These are phyloP conservation scores for Marasmarcha lunaedactyla DNA, from an alignment of 2,888 invertebrate genomes.

Conservation along the genomic window DNA sequence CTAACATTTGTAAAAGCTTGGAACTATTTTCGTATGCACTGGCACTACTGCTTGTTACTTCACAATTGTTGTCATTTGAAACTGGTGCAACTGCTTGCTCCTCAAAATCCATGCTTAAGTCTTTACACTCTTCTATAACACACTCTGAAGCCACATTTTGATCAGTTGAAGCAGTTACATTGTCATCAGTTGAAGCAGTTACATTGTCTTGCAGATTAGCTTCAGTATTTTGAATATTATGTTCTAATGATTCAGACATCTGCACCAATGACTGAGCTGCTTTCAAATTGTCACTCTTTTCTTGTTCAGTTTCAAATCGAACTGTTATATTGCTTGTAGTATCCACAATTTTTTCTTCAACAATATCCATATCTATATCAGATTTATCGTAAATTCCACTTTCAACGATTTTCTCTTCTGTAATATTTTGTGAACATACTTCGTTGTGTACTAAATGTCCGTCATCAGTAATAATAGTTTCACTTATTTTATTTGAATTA, in stretches of 20 bases:
- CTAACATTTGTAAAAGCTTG: slow-evolving; percentile 69
- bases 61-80: slow-evolving; percentile 31
- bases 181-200: background rate
- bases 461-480: slow-evolving; percentile 14
- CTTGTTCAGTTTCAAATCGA: slow-evolving; percentile 55
- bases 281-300: slow-evolving; percentile 57
- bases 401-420: slow-evolving; percentile 3
- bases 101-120: slow-evolving; percentile 22
- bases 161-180: background rate
- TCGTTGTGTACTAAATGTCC: slow-evolving; percentile 6
- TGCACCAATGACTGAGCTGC: slow-evolving; percentile 63
- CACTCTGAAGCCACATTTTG: background rate
- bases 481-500: slow-evolving; percentile 22
- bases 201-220: background rate
- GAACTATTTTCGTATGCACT: slow-evolving; percentile 53
- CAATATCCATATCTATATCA: slow-evolving; percentile 3
- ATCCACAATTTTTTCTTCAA: slow-evolving; percentile 12
- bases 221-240: slow-evolving; percentile 23
- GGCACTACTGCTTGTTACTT: slow-evolving; percentile 25
- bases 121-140: slow-evolving; percentile 24
- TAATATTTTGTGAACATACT: background rate
- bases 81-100: slow-evolving; percentile 33
- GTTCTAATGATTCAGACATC: slow-evolving; percentile 59
- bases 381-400: slow-evolving; percentile 6
- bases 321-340: slow-evolving; percentile 26